Base-by-base conservation (phyloP, 2,888 invertebrate species). In the Pteria penguin region DNA sequence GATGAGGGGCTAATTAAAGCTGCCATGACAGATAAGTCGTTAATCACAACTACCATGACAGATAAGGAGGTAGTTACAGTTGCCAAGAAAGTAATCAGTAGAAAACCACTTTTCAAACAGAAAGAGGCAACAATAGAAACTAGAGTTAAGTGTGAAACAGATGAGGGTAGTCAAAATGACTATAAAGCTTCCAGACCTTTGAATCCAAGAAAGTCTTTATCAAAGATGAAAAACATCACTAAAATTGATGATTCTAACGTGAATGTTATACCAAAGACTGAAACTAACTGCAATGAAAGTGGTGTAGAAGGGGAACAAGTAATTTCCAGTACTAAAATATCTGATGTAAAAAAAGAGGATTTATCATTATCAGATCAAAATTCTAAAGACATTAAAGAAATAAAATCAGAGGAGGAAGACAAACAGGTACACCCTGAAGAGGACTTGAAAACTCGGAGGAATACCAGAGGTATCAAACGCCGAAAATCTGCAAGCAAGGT, bases 391-490 rank as follows among this genome's bases (percentile, higher is more conserved):
- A 24, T 29, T 45, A 27, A 33, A 4, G 57, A 70, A 18, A 36
- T 31, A 18, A 18, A 27, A 36, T 22, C n/a, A 24, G 66, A 24
- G 11, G 58, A 32, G 60, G 66, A 52, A 52, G 60, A 54, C 18
- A 58, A 33, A 18, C 58, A 52, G 24, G 52, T 60, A 31, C 66
- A 66, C n/a, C 57, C 55, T 22, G 62, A 72, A 26, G 55, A 60
- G 11, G 57, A 55, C 14, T 61, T 79, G 65, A 68, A 68, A 24
- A 76, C 67, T 4, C 63, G 79, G 61, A 61, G 79, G 58, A 62
- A 71, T 27, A 36, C 57, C 2, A 70, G 76, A 60, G 71, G 76
- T 55, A 57, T 69, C 18, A 79, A 79, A 27, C 67, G 73, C 29
- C 61, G 66, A 24, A 57, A 31, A 22, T 36, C 63, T 1, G 11